phyloP scores from a whole-genome alignment of 1,140 invertebrate species.

The Hylaeus volcanicus region DNA sequence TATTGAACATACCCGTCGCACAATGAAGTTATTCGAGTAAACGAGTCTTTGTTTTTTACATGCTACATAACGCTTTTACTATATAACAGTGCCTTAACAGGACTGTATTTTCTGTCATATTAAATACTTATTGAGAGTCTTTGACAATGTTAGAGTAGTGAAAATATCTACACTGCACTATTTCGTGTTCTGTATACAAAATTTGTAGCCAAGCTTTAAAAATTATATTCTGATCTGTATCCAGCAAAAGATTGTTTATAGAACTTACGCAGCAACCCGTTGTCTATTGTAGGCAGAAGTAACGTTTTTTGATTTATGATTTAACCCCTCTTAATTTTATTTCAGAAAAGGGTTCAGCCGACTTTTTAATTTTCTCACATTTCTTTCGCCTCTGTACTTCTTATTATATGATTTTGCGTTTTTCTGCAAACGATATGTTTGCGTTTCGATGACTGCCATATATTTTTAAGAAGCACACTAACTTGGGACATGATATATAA shows the following conservation, averaged over 20 bases:
- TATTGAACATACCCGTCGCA: neutral
- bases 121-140: neutral
- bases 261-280: neutral
- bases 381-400: neutral
- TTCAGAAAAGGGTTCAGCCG: neutral
- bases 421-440: conserved; percentile 65
- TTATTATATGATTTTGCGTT: conserved; percentile 52
- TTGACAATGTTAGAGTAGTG: neutral
- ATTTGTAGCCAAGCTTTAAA: neutral
- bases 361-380: conserved; percentile 14
- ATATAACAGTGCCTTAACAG: conserved; percentile 1
- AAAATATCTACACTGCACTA: neutral
- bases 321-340: neutral
- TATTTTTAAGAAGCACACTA: conserved; percentile 77
- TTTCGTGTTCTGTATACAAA: conserved; percentile 9
- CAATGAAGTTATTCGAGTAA: neutral
- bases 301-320: neutral
- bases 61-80: too few species aligned
- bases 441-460: conserved; percentile 76
- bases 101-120: conserved; percentile 8
- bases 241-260: neutral
- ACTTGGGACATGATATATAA: conserved; percentile 73
- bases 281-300: neutral
- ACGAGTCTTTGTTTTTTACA: neutral
- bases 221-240: conserved; percentile 3